phyloP scores from a whole-genome alignment of 2,113 vertebrate genomes.

The Periophthalmodon schlosseri region DNA sequence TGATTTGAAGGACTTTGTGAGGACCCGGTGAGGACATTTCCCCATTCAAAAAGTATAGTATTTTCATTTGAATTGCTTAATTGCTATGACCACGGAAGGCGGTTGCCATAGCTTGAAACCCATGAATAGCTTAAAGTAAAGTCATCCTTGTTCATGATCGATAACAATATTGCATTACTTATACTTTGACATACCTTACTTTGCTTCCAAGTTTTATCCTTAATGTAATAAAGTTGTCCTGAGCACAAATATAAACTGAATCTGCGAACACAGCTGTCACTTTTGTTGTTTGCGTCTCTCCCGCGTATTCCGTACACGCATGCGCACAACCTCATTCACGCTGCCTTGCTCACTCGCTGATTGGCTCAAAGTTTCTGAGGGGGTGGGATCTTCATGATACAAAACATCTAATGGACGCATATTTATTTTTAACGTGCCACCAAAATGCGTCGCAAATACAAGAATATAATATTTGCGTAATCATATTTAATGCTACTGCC shows the following conservation, averaged over 20 bases:
- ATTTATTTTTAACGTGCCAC: background rate
- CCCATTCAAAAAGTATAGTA: too few species aligned
- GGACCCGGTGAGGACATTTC: too few species aligned
- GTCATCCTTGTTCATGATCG: background rate
- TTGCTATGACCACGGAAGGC: too few species aligned
- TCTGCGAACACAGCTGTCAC: background rate
- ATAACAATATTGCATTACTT: background rate
- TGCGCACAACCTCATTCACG: slow-evolving; percentile 29
- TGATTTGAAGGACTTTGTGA: too few species aligned
- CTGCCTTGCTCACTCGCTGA: slow-evolving; percentile 11
- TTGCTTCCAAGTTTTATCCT: background rate
- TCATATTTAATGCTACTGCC: background rate
- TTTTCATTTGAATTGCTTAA: too few species aligned
- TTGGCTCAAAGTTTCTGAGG: slow-evolving; percentile 67
- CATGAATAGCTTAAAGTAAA: background rate
- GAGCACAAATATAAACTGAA: background rate
- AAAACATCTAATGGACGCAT: background rate
- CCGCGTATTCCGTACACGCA: slow-evolving; percentile 67
- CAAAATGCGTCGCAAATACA: background rate
- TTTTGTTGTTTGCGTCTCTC: slow-evolving; percentile 48
- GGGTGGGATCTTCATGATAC: slow-evolving; percentile 25
- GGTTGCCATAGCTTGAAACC: too few species aligned
- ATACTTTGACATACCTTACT: slow-evolving; percentile 32
- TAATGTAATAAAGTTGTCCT: background rate
- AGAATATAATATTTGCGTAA: background rate